Conservation (phyloP, 2,797 vertebrate genomes). For the Sparus aurata region DNA sequence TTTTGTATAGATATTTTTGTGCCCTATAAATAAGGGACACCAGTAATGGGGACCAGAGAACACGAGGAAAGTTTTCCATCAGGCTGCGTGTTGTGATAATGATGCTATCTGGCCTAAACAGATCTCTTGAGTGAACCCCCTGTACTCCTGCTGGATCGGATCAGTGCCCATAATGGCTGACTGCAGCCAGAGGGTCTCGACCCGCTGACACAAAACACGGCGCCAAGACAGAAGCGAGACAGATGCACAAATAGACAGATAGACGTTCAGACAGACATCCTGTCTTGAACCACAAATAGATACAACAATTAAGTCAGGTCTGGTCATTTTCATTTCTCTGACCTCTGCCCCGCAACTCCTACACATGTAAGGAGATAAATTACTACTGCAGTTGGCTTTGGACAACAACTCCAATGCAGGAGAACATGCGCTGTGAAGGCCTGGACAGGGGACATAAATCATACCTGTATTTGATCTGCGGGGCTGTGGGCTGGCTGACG, state of each 20-base stretch:
- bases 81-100: constrained; percentile 66
- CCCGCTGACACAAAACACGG: constrained; percentile 63
- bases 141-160: constrained; percentile 68
- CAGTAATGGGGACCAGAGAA: constrained; percentile 19
- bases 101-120: constrained; percentile 64
- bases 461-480: constrained; percentile 90
- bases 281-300: constrained; percentile 81
- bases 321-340: constrained; percentile 83
- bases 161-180: constrained; percentile 58
- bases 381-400: constrained; percentile 72
- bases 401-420: constrained; percentile 58
- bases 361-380: constrained; percentile 81
- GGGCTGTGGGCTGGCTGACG: constrained; percentile 60
- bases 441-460: constrained; percentile 89
- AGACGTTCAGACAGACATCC: constrained; percentile 75
- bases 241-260: constrained; percentile 77
- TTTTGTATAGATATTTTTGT: constrained; percentile 10
- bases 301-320: constrained; percentile 82
- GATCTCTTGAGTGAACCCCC: constrained; percentile 52
- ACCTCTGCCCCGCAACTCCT: constrained; percentile 74
- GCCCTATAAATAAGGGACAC: not conserved
- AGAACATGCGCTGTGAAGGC: constrained; percentile 67
- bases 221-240: constrained; percentile 64
- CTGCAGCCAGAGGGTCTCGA: constrained; percentile 63
- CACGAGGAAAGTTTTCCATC: constrained; percentile 35